These are phyloP conservation scores for Leptatherina wallacei DNA, from an alignment of 2,797 vertebrate genomes.

Conservation along the genomic window DNA sequence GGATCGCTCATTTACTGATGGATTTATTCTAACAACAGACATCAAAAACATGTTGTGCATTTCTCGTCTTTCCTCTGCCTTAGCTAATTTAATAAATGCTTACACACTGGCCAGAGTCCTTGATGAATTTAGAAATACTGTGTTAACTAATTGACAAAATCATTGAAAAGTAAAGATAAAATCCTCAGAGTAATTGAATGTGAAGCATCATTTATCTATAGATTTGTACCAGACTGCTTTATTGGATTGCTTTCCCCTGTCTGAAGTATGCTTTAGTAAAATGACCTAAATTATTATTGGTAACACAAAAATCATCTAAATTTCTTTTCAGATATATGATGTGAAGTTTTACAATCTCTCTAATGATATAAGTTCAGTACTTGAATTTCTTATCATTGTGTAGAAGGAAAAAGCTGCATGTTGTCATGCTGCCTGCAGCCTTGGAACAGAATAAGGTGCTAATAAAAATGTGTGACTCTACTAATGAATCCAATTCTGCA, in stretches of 20 bases:
- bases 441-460: conserved; percentile 81
- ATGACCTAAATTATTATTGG: conserved; percentile 70
- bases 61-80: conserved; percentile 36
- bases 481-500: conserved; percentile 85
- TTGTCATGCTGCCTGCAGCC: conserved; percentile 70
- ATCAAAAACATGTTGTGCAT: conserved; percentile 30
- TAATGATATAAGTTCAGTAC: conserved; percentile 48
- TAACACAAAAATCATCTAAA: conserved; percentile 71
- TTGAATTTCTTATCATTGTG: conserved; percentile 60
- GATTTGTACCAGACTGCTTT: conserved; percentile 81
- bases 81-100: conserved; percentile 57
- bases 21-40: conserved; percentile 40
- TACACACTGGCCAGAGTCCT: conserved; percentile 51
- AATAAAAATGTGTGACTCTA: conserved; percentile 83
- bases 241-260: conserved; percentile 78
- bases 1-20: conserved; percentile 26
- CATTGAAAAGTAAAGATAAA: conserved; percentile 80
- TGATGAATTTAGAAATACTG: conserved; percentile 75
- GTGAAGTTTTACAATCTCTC: conserved; percentile 52
- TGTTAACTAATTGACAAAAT: conserved; percentile 81
- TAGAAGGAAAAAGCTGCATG: conserved; percentile 50
- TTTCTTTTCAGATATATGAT: conserved; percentile 63
- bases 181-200: conserved; percentile 82
- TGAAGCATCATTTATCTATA: conserved; percentile 84
- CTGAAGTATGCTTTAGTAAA: conserved; percentile 78